Conservation (phyloP, 2,888 invertebrate genomes). For the Scaptomyza tumidula region DNA sequence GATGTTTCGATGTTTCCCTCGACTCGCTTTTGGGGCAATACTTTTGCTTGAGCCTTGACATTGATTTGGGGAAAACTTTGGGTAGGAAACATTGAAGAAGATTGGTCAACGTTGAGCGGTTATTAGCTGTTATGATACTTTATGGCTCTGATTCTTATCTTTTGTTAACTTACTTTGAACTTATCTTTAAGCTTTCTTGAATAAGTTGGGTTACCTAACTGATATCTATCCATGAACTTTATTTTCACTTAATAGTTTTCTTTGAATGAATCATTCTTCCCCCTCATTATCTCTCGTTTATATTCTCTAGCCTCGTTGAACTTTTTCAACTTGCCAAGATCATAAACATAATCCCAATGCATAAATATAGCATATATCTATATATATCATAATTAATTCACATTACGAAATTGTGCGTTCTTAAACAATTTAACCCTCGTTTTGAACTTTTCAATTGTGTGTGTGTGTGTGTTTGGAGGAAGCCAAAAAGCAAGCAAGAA, state of each 20-base stretch:
- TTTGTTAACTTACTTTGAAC: neutral
- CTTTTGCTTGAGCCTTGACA: slow-evolving; percentile 14
- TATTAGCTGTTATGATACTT: slow-evolving; percentile 5
- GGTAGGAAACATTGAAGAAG: neutral
- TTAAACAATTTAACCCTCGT: slow-evolving; percentile 49
- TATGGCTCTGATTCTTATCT: neutral
- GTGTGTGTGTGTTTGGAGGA: too few species aligned
- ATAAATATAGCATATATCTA: neutral
- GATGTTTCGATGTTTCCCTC: slow-evolving; percentile 1
- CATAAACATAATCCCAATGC: slow-evolving; percentile 11
- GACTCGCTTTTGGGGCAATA: slow-evolving; percentile 6
- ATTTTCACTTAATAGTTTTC: too few species aligned
- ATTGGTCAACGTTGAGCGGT: slow-evolving; percentile 1
- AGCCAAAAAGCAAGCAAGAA: slow-evolving; percentile 2
- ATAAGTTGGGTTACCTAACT: too few species aligned
- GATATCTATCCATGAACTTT: too few species aligned
- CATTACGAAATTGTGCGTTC: slow-evolving; percentile 16
- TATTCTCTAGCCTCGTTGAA: slow-evolving; percentile 7
- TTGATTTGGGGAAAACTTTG: slow-evolving; percentile 24
- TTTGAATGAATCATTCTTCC: too few species aligned
- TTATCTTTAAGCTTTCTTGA: neutral
- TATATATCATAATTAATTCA: slow-evolving; percentile 43
- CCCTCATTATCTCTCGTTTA: neutral
- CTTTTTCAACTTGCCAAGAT: slow-evolving; percentile 12
- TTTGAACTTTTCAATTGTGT: slow-evolving; percentile 31